phyloP scores from a whole-genome alignment of 2,888 invertebrate genomes.

The Spilosoma lubricipeda region DNA sequence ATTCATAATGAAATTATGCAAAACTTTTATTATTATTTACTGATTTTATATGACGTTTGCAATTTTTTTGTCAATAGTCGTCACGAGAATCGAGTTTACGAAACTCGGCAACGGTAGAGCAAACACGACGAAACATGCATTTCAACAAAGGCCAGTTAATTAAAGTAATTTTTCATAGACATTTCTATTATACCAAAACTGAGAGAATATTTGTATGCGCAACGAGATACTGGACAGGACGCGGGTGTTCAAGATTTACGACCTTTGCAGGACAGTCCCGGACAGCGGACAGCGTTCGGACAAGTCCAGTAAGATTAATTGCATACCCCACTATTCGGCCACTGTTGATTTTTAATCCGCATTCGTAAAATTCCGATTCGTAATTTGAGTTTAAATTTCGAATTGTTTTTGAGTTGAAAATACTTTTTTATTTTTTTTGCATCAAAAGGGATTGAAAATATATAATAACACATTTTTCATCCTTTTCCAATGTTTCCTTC shows the following conservation, averaged over 20 bases:
- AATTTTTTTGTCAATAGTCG: not conserved
- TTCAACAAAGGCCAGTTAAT: constrained; percentile 51
- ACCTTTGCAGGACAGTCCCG: constrained; percentile 59
- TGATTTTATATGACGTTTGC: not conserved
- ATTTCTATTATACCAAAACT: constrained; percentile 63
- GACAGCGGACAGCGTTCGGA: constrained; percentile 67
- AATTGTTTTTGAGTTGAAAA: constrained; percentile 1
- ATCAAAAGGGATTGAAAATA: not conserved
- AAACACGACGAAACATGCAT: constrained; percentile 22
- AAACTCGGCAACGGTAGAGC: not conserved
- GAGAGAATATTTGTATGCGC: constrained; percentile 70
- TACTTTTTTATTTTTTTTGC: not conserved
- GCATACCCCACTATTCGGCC: constrained; percentile 66
- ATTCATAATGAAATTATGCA: too few species aligned
- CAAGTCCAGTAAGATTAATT: constrained; percentile 77
- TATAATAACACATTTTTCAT: not conserved
- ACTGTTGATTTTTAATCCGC: constrained; percentile 73
- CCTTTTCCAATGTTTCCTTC: too few species aligned
- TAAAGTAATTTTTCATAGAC: constrained; percentile 60
- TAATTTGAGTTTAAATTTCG: constrained; percentile 56
- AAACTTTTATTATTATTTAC: too few species aligned
- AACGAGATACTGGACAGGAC: constrained; percentile 65
- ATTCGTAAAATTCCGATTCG: constrained; percentile 51
- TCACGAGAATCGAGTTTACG: not conserved
- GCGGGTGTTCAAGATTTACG: constrained; percentile 76